These are phyloP conservation scores for Tupaia chinensis DNA, from an alignment of 2,113 vertebrate species.

Conservation along the genomic window DNA sequence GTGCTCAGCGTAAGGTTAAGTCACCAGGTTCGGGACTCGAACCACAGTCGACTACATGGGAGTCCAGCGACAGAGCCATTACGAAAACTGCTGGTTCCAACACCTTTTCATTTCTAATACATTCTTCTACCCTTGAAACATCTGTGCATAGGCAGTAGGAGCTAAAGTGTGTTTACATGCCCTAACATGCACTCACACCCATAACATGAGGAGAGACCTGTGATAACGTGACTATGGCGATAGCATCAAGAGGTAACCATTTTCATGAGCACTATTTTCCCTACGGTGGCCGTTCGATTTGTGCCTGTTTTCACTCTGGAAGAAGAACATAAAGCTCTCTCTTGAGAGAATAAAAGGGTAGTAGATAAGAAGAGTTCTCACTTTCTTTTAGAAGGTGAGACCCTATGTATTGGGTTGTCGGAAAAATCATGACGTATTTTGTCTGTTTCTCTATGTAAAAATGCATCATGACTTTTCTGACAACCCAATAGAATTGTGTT, in stretches of 20 bases:
- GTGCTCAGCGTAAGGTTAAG: no score
- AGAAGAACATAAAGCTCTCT: constrained; percentile 10
- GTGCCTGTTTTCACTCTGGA: not conserved
- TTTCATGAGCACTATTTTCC: not conserved
- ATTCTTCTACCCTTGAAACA: not conserved
- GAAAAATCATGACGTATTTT: no score
- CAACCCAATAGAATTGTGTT: no score
- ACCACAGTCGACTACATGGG: no score
- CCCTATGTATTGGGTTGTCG: no score
- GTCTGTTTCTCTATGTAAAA: no score
- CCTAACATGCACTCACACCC: no score
- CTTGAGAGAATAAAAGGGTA: constrained; percentile 13
- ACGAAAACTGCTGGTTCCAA: no score
- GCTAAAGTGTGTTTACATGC: not conserved
- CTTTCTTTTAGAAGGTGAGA: not conserved
- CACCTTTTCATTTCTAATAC: not conserved
- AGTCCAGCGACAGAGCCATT: no score
- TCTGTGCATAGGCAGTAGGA: not conserved
- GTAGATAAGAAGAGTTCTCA: constrained; percentile 18
- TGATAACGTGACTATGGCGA: not conserved
- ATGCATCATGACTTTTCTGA: no score
- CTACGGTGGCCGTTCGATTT: not conserved
- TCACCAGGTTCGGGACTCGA: no score
- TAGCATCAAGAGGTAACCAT: not conserved
- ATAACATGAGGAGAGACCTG: not conserved